A percentile compares a stretch with the other conserved stretches of the same genome.
phyloP scores from a whole-genome alignment of 2,888 invertebrate genomes.

The Lacanobia oleracea region DNA sequence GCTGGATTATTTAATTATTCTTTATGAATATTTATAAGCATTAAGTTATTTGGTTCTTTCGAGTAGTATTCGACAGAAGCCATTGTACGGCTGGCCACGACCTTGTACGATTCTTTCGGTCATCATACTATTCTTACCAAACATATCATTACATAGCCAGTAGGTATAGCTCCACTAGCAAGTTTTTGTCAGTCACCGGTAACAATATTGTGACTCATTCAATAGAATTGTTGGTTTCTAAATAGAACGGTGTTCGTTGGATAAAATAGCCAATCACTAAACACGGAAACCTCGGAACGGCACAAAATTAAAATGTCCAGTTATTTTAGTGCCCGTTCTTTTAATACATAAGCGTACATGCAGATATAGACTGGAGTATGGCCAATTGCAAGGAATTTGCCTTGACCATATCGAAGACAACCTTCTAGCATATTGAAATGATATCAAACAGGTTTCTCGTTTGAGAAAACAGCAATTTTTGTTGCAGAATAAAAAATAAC shows the following conservation, averaged over 20 bases:
- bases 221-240: constrained; percentile 76
- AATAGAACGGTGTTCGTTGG: constrained; percentile 75
- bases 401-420: constrained; percentile 83
- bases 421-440: constrained; percentile 80
- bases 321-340: constrained; percentile 70
- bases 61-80: constrained; percentile 75
- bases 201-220: constrained; percentile 81
- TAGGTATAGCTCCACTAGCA: constrained; percentile 70
- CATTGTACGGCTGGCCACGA: constrained; percentile 85
- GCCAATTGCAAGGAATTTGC: constrained; percentile 78
- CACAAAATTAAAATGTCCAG: constrained; percentile 65
- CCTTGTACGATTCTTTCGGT: constrained; percentile 83
- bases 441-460: constrained; percentile 77
- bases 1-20: constrained; percentile 57
- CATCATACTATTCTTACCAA: constrained; percentile 79
- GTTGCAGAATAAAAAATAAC: constrained; percentile 31
- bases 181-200: constrained; percentile 79
- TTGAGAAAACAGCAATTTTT: constrained; percentile 45
- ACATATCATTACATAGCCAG: constrained; percentile 57
- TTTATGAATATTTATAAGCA: constrained; percentile 67
- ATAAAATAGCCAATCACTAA: constrained; percentile 75
- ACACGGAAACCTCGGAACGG: constrained; percentile 70
- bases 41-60: constrained; percentile 66
- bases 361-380: constrained; percentile 72
- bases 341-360: constrained; percentile 57